A percentile compares a stretch with the other conserved stretches of the same genome.
These are phyloP conservation scores for Gallinago media DNA, from an alignment of 2,113 vertebrate species.

Conservation along the genomic window DNA sequence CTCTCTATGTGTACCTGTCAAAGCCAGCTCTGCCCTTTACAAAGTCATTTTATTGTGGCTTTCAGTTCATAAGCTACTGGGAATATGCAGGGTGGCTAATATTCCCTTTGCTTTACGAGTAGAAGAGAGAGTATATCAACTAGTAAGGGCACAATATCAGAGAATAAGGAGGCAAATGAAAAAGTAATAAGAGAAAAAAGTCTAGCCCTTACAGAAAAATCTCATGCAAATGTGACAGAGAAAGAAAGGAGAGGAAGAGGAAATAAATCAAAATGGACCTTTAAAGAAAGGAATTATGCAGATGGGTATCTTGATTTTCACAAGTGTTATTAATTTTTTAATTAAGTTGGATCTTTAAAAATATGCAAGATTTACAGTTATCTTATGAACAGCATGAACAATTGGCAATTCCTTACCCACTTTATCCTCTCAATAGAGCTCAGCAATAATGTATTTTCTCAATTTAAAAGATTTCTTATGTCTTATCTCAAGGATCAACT, in stretches of 20 bases:
- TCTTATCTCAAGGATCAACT: conserved; percentile 27
- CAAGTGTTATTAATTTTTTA: conserved; percentile 7
- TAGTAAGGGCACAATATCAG: not conserved
- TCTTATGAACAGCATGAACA: not conserved
- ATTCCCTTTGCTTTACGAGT: not conserved
- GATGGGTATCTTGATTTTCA: conserved; percentile 12
- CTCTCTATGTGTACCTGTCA: not conserved
- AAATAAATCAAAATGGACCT: not conserved
- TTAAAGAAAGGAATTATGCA: not conserved
- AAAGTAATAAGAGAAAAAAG: not conserved
- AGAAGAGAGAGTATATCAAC: not conserved
- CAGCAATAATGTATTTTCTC: not conserved
- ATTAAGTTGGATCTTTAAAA: conserved; percentile 16
- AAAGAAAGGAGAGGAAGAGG: not conserved
- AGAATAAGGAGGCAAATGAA: conserved; percentile 15
- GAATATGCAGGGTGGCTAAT: not conserved
- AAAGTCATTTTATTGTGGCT: conserved; percentile 2
- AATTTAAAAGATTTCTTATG: conserved; percentile 16
- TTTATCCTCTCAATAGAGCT: not conserved
- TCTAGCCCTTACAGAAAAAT: not conserved
- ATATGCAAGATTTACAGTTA: not conserved
- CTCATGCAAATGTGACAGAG: not conserved
- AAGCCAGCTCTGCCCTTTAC: not conserved
- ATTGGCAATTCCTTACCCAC: not conserved
- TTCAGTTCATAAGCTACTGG: not conserved